A percentile compares a stretch with the other conserved stretches of the same genome.
Conservation (phyloP, 1,140 invertebrate species). For the Apis cerana region DNA sequence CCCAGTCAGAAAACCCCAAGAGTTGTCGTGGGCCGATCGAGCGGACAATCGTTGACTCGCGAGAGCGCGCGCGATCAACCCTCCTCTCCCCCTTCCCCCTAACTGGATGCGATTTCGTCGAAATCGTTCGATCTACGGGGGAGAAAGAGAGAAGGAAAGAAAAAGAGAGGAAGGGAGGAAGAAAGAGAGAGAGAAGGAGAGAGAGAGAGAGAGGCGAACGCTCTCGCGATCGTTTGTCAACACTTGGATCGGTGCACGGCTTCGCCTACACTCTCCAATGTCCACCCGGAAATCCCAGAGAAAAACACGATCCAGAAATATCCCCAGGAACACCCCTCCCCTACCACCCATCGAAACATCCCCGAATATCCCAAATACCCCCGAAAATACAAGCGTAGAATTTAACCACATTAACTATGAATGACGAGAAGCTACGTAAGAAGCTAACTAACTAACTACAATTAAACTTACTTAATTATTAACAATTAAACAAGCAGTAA, state of each 20-base stretch:
- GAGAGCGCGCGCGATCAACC: conserved; percentile 19
- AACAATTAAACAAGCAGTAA: conserved; percentile 82
- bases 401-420: conserved; percentile 80
- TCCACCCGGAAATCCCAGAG: conserved; percentile 20
- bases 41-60: conserved; percentile 61
- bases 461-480: conserved; percentile 82
- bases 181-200: too few species aligned
- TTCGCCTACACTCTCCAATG: conserved; percentile 45
- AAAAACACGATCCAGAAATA: not conserved
- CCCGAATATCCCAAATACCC: conserved; percentile 22
- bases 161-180: too few species aligned
- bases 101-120: not conserved
- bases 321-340: not conserved
- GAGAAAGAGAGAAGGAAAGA: too few species aligned
- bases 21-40: conserved; percentile 61
- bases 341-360: not conserved
- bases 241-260: conserved; percentile 46
- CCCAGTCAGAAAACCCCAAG: conserved; percentile 70
- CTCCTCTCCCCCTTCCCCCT: not conserved
- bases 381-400: conserved; percentile 78
- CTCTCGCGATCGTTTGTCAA: conserved; percentile 37
- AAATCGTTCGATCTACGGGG: not conserved
- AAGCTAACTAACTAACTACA: conserved; percentile 81
- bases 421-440: conserved; percentile 79
- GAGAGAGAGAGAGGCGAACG: too few species aligned